phyloP scores from a whole-genome alignment of 2,797 vertebrate genomes.

The Ptychadena robeensis region DNA sequence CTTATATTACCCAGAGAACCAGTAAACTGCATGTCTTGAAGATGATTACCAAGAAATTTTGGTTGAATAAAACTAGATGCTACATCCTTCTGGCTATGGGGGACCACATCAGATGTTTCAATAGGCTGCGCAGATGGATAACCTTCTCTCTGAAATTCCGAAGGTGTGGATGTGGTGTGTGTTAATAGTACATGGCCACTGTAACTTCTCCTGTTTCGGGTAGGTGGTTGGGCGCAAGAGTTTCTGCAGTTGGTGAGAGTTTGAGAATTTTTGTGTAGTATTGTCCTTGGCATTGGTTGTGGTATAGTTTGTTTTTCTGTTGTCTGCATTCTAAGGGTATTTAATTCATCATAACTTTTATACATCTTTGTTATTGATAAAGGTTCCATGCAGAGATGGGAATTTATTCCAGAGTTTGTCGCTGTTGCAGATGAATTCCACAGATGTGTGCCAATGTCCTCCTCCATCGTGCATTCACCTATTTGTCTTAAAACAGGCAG shows the following conservation, averaged over 20 bases:
- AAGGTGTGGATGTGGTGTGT: slow-evolving; percentile 70
- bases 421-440: neutral
- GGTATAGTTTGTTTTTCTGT: slow-evolving; percentile 23
- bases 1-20: neutral
- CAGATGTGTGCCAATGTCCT: slow-evolving; percentile 4
- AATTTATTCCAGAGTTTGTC: neutral
- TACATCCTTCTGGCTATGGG: neutral
- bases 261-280: slow-evolving; percentile 67
- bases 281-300: slow-evolving; percentile 6
- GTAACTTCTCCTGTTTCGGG: slow-evolving; percentile 3
- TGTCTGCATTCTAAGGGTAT: slow-evolving; percentile 51
- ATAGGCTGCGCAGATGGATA: neutral
- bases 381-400: neutral
- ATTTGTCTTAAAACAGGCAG: slow-evolving; percentile 9
- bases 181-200: slow-evolving; percentile 62
- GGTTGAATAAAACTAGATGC: neutral
- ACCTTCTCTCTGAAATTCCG: slow-evolving; percentile 60
- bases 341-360: slow-evolving; percentile 61
- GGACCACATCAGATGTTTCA: neutral
- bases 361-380: slow-evolving; percentile 8
- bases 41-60: neutral
- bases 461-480: neutral
- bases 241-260: slow-evolving; percentile 43
- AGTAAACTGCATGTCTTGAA: neutral
- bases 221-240: neutral